Conservation (phyloP, 2,797 vertebrate genomes). For the Choloepus didactylus region DNA sequence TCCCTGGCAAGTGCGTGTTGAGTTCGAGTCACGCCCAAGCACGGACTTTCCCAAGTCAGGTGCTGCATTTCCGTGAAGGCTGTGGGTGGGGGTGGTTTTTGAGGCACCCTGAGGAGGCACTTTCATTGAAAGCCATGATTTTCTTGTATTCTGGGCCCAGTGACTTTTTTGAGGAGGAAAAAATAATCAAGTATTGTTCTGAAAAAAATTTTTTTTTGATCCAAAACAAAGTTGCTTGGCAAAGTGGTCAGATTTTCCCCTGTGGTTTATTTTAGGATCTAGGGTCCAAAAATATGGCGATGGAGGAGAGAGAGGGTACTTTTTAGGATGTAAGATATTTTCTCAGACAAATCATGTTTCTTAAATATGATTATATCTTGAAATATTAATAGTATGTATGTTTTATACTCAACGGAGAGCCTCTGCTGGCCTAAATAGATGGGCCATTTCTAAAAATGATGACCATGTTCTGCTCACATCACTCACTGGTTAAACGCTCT, state of each 20-base stretch:
- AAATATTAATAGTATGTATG: neutral
- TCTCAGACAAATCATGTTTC: neutral
- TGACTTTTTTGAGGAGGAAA: neutral
- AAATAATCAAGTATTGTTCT: neutral
- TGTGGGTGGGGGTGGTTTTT: fast-evolving
- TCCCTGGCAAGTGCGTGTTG: fast-evolving
- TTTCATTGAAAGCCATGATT: neutral
- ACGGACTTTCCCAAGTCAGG: neutral
- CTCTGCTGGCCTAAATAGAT: neutral
- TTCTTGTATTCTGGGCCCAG: neutral
- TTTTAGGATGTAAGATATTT: neutral
- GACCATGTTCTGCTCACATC: fast-evolving
- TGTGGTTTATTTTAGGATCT: neutral
- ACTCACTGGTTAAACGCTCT: fast-evolving
- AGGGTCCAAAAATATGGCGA: neutral
- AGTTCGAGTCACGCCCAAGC: neutral
- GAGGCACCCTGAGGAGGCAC: fast-evolving
- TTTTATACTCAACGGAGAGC: neutral
- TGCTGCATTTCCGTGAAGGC: neutral
- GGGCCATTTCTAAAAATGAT: neutral
- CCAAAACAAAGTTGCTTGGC: neutral
- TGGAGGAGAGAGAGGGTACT: neutral
- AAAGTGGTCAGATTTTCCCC: neutral
- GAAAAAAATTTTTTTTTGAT: neutral
- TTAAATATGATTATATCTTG: neutral